phyloP scores from a whole-genome alignment of 2,888 invertebrate genomes.

The Hermaeophaga mercurialis region DNA sequence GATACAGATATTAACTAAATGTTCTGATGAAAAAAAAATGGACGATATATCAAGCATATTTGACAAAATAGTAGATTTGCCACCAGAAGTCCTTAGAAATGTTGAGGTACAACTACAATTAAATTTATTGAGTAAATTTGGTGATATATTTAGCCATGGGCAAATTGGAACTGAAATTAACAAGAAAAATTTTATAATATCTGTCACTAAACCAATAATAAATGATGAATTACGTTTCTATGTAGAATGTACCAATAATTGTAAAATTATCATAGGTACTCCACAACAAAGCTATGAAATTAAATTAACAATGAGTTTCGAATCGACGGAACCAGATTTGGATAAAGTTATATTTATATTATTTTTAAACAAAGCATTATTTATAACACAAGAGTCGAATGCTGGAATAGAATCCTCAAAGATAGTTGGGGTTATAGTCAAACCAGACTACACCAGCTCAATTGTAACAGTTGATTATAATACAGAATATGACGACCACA shows the following conservation, averaged over 20 bases:
- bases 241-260: background rate
- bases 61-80: background rate
- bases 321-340: constrained; percentile 19
- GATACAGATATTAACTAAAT: background rate
- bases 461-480: constrained; percentile 4
- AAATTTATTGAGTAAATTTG: no score
- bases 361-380: constrained; percentile 24
- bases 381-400: constrained; percentile 2
- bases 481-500: no score
- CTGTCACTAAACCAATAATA: background rate
- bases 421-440: constrained; percentile 21
- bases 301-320: constrained; percentile 7
- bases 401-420: constrained; percentile 13
- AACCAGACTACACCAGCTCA: background rate
- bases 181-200: background rate
- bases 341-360: constrained; percentile 22
- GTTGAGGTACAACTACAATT: no score
- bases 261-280: background rate
- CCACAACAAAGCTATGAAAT: background rate
- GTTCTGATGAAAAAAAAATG: no score
- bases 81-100: no score
- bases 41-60: background rate
- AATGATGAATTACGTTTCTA: background rate
- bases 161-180: no score
- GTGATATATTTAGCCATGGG: no score